Conservation (phyloP, 2,888 invertebrate species). For the Scaptomyza reducta region DNA sequence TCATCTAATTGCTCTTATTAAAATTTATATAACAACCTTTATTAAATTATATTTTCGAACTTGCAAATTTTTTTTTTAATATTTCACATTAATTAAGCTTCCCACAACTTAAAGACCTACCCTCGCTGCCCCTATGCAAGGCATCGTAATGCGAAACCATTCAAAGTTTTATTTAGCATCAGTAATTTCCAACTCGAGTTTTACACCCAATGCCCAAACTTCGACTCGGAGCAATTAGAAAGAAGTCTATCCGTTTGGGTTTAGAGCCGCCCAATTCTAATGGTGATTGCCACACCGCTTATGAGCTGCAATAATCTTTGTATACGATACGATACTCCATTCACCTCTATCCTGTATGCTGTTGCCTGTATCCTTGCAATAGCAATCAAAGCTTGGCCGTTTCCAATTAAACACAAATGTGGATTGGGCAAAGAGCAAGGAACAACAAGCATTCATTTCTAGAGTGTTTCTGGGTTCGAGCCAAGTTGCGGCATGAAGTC, state of each 20-base stretch:
- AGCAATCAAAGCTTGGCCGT: slow-evolving; percentile 50
- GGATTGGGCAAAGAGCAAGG: background rate
- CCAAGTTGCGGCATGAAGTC: slow-evolving; percentile 51
- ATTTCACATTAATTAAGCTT: too few relatives aligned
- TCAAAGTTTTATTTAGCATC: slow-evolving; percentile 11
- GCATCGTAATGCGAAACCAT: slow-evolving; percentile 8
- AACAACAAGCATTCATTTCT: background rate
- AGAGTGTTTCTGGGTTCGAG: background rate
- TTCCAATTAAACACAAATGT: slow-evolving; percentile 49
- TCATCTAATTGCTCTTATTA: too few relatives aligned
- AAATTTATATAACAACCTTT: too few relatives aligned
- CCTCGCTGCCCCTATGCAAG: background rate
- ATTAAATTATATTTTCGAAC: too few relatives aligned
- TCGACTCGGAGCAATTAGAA: slow-evolving; percentile 40
- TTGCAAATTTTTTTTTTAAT: too few relatives aligned
- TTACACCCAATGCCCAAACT: slow-evolving; percentile 5
- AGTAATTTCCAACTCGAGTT: slow-evolving; percentile 1
- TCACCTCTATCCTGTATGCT: background rate
- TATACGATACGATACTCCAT: slow-evolving; percentile 3
- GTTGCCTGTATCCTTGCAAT: slow-evolving; percentile 1
- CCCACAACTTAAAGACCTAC: background rate
- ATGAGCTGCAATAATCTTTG: slow-evolving; percentile 58
- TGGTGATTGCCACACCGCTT: slow-evolving; percentile 76
- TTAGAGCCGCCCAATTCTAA: slow-evolving; percentile 42
- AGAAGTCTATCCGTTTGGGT: slow-evolving; percentile 13